Conservation (phyloP, 92 coral and sea anemone species). For the Pocillopora grandis region DNA sequence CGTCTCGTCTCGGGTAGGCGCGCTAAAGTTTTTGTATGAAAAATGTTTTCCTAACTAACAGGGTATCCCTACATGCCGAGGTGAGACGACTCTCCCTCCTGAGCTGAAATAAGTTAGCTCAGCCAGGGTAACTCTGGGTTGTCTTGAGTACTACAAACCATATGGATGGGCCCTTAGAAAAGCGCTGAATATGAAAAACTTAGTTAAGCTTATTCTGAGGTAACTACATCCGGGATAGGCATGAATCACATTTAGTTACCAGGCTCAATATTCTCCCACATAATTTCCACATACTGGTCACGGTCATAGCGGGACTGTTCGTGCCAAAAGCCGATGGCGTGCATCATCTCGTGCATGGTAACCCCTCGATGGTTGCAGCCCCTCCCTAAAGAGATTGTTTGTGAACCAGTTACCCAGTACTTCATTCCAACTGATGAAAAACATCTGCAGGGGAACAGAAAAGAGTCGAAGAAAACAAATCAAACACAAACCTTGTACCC, state of each 20-base stretch:
- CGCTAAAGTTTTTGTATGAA: too few species aligned
- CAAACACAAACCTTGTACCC: neutral
- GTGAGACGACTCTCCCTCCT: too few species aligned
- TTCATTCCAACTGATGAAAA: constrained; percentile 71
- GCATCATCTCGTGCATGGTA: constrained; percentile 85
- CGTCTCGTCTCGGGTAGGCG: too few species aligned
- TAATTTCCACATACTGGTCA: constrained; percentile 71
- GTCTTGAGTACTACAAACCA: too few species aligned
- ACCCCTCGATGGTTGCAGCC: constrained; percentile 73
- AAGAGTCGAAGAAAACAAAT: neutral
- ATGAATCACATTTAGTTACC: constrained; percentile 27
- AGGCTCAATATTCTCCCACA: constrained; percentile 81
- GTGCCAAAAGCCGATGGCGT: constrained; percentile 91
- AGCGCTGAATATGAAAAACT: neutral
- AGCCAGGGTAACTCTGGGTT: too few species aligned
- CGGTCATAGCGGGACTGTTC: constrained; percentile 91
- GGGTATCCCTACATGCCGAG: too few species aligned
- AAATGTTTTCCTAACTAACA: too few species aligned
- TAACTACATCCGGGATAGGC: neutral
- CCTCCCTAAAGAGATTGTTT: constrained; percentile 67
- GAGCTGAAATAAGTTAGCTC: too few species aligned
- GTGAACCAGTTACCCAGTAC: constrained; percentile 56
- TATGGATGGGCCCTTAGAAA: neutral
- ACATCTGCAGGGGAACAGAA: constrained; percentile 47
- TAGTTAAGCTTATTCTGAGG: neutral